phyloP scores from a whole-genome alignment of 1,140 invertebrate species.

The Delia radicum region DNA sequence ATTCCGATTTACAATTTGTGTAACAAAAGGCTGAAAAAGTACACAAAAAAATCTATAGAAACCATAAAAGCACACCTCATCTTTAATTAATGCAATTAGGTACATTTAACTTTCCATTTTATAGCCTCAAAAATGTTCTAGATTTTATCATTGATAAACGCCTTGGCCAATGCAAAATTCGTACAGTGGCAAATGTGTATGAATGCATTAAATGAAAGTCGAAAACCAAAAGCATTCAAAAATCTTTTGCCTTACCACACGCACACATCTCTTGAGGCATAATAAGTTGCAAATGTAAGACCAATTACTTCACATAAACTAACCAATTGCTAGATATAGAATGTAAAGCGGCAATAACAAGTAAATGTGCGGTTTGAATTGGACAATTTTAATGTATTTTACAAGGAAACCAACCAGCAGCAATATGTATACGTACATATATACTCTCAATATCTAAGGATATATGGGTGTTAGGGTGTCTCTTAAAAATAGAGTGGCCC shows the following conservation, averaged over 20 bases:
- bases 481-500: too few relatives aligned
- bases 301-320: slow-evolving; percentile 11
- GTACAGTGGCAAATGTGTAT: too few relatives aligned
- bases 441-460: too few relatives aligned
- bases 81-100: slow-evolving; percentile 19
- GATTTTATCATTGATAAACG: neutral
- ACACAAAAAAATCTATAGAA: neutral
- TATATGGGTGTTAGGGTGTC: too few relatives aligned
- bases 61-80: neutral
- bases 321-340: neutral
- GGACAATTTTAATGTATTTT: slow-evolving; percentile 16
- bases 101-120: slow-evolving; percentile 2
- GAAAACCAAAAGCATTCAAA: too few relatives aligned
- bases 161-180: too few relatives aligned
- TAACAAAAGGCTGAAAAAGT: neutral
- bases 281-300: slow-evolving; percentile 23
- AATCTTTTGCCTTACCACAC: neutral
- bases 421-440: neutral
- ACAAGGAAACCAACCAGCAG: neutral
- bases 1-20: neutral
- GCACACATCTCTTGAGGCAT: neutral
- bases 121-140: neutral
- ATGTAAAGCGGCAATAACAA: neutral
- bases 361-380: slow-evolving; percentile 17
- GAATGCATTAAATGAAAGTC: too few relatives aligned